phyloP scores from a whole-genome alignment of 2,888 invertebrate species.

The Leucophora obtusa region DNA sequence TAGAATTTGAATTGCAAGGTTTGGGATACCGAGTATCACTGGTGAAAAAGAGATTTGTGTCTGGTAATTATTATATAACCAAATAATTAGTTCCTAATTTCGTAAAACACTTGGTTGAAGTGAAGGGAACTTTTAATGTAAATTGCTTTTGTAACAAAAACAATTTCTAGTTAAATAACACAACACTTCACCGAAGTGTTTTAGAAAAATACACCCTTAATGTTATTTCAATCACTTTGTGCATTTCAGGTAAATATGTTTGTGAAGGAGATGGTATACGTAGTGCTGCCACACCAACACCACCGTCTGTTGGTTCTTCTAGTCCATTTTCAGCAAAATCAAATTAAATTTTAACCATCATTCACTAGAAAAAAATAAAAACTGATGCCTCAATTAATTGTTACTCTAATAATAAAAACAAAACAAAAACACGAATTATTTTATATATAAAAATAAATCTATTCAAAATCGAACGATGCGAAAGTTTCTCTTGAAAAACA shows the following conservation, averaged over 20 bases:
- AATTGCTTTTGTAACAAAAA: too few relatives aligned
- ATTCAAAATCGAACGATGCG: constrained; percentile 11
- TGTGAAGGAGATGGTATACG: constrained; percentile 86
- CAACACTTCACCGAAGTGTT: too few relatives aligned
- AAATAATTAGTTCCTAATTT: too few relatives aligned
- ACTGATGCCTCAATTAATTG: constrained; percentile 55
- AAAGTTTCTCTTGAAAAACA: constrained; percentile 32
- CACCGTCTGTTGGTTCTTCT: constrained; percentile 77
- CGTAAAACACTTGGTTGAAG: too few relatives aligned
- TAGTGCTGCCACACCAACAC: constrained; percentile 77
- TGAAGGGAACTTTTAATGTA: too few relatives aligned
- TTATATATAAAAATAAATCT: constrained; percentile 27
- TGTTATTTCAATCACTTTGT: constrained; percentile 56
- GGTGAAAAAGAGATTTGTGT: constrained; percentile 95
- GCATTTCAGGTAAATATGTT: constrained; percentile 85
- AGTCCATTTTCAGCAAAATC: constrained; percentile 78
- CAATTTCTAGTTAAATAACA: too few relatives aligned
- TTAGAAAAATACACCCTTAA: too few relatives aligned
- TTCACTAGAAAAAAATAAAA: constrained; percentile 29
- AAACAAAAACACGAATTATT: constrained; percentile 31
- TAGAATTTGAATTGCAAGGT: constrained; percentile 94
- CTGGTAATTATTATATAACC: constrained; percentile 81
- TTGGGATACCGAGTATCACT: constrained; percentile 95
- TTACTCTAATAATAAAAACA: constrained; percentile 46
- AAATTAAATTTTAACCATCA: constrained; percentile 64